Conservation (phyloP, 2,888 invertebrate genomes). For the Zhengitettix transpicula region DNA sequence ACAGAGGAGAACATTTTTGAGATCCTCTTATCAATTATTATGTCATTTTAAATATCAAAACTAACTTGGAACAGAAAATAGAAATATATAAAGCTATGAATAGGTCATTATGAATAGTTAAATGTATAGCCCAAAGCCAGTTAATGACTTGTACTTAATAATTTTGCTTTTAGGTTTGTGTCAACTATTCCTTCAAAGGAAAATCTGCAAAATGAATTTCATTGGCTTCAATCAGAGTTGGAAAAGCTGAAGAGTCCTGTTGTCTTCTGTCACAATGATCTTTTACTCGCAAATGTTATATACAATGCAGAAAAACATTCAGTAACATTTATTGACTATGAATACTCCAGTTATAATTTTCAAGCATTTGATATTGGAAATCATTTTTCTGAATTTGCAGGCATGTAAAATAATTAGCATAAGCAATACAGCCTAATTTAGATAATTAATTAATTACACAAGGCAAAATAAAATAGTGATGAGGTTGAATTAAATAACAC, state of each 20-base stretch:
- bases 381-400: constrained; percentile 95
- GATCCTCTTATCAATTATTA: no score
- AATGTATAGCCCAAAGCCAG: no score
- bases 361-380: constrained; percentile 94
- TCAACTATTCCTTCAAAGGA: constrained; percentile 47
- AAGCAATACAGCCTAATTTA: no score
- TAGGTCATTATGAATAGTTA: no score
- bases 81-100: no score
- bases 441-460: no score
- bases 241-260: constrained; percentile 50
- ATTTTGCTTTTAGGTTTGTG: constrained; percentile 35
- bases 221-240: constrained; percentile 43
- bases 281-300: constrained; percentile 85
- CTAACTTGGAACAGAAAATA: no score
- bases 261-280: constrained; percentile 95
- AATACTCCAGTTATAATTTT: constrained; percentile 87
- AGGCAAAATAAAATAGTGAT: no score
- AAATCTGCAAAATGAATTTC: constrained; percentile 52
- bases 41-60: no score
- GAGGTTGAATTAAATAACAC: no score
- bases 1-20: no score
- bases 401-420: constrained; percentile 30
- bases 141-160: no score
- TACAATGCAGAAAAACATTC: constrained; percentile 45
- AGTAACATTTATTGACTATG: constrained; percentile 91